These are phyloP conservation scores for Gryllus longicercus DNA, from an alignment of 2,888 invertebrate species.

Conservation along the genomic window DNA sequence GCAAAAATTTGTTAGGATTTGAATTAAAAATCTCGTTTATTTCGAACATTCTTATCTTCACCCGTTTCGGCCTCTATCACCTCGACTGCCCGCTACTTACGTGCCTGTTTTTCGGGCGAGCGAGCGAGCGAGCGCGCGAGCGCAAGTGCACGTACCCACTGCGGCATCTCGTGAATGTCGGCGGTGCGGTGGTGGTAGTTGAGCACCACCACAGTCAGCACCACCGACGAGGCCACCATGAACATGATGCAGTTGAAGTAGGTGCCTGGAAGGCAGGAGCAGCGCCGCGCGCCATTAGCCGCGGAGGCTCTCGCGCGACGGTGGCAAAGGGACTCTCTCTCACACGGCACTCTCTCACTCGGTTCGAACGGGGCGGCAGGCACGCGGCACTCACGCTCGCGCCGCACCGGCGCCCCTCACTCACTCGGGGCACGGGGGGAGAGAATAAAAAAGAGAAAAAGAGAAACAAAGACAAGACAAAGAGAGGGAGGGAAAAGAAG, in stretches of 20 bases:
- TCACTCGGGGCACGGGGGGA: not conserved
- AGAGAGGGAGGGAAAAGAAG: slow-evolving; percentile 18
- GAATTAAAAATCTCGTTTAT: no score
- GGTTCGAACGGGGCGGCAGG: not conserved
- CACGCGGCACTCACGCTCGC: no score
- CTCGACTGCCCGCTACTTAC: no score
- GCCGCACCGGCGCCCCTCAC: not conserved
- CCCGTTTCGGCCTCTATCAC: no score
- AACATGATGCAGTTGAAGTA: slow-evolving; percentile 99
- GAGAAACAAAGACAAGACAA: slow-evolving; percentile 51
- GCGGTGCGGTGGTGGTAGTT: slow-evolving; percentile 97
- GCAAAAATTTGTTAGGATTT: no score
- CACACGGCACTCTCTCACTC: not conserved
- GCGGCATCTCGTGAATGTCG: slow-evolving; percentile 95
- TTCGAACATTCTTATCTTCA: no score
- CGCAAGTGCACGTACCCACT: slow-evolving; percentile 71
- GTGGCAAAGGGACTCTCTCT: no score
- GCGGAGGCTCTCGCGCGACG: not conserved
- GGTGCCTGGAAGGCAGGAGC: slow-evolving; percentile 66
- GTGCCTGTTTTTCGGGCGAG: no score
- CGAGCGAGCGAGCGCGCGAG: no score
- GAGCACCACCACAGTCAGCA: slow-evolving; percentile 91
- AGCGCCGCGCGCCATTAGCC: not conserved
- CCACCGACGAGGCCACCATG: slow-evolving; percentile 98
- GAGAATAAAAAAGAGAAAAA: slow-evolving; percentile 40